Percentiles rank a stretch among this genome's conserved stretches.
Evolutionary conservation across 2,113 vertebrate genomes (phyloP).

Genomic region (Brachionichthys hirsutus): DNA sequence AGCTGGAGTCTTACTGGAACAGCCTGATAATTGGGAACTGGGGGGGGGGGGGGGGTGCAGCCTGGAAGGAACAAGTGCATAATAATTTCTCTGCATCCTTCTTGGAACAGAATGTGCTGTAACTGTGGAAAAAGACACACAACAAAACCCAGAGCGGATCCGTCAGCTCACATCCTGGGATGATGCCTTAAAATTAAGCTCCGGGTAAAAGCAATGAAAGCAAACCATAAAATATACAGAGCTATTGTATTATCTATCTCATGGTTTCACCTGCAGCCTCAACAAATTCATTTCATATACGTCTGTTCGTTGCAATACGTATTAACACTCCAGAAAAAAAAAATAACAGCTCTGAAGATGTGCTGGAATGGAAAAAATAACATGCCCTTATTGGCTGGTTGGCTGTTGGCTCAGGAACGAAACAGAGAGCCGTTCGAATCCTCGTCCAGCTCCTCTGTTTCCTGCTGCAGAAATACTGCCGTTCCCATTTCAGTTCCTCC

Average conservation of each 20-base stretch:
- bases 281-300: constrained; percentile 37
- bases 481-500: constrained; percentile 59
- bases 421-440: neutral
- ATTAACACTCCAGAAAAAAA: constrained; percentile 37
- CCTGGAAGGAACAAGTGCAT: too few species aligned
- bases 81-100: too few species aligned
- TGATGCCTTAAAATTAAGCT: too few species aligned
- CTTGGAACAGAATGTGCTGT: too few species aligned
- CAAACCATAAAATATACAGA: constrained; percentile 8
- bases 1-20: neutral
- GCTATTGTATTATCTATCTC: neutral
- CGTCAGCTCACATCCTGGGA: too few species aligned
- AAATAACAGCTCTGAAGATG: constrained; percentile 44
- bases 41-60: too few species aligned
- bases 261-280: constrained; percentile 32
- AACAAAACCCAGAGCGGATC: too few species aligned
- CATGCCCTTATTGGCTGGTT: constrained; percentile 51
- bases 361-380: constrained; percentile 23
- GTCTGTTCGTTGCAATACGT: constrained; percentile 28
- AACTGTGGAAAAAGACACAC: neutral
- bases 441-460: constrained; percentile 44
- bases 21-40: too few species aligned
- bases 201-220: neutral
- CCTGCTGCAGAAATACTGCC: constrained; percentile 51
- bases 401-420: constrained; percentile 47